Percentiles rank a stretch among this genome's conserved stretches.
phyloP scores from a whole-genome alignment of 2,888 invertebrate species.

The Orthosia incerta region DNA sequence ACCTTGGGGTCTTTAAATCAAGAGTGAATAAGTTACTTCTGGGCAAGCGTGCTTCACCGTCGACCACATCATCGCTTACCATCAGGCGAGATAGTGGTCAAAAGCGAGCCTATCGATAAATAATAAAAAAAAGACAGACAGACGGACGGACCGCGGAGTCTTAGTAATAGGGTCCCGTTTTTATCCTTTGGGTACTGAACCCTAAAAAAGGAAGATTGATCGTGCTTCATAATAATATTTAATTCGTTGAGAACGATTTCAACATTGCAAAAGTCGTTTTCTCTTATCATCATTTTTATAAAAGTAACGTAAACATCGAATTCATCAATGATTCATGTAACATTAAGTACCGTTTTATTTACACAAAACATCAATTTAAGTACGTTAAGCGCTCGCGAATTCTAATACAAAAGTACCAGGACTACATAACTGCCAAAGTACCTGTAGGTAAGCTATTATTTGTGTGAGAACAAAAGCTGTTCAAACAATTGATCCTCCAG shows the following conservation, averaged over 20 bases:
- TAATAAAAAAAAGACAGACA: too few relatives aligned
- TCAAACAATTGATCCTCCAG: slow-evolving; percentile 61
- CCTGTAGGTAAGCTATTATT: slow-evolving; percentile 56
- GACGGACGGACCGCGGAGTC: too few relatives aligned
- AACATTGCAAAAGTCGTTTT: not conserved
- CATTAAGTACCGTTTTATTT: not conserved
- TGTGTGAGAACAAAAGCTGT: slow-evolving; percentile 60
- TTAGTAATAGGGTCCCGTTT: too few relatives aligned
- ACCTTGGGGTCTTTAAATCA: too few relatives aligned
- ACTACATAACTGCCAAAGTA: slow-evolving; percentile 7
- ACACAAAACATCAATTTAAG: slow-evolving; percentile 6
- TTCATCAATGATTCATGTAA: not conserved
- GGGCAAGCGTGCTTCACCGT: too few relatives aligned
- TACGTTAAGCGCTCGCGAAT: slow-evolving; percentile 11
- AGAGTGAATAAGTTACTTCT: too few relatives aligned
- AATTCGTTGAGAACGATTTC: not conserved
- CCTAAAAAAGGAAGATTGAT: not conserved
- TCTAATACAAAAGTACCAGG: slow-evolving; percentile 28
- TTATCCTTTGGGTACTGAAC: too few relatives aligned
- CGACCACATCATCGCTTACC: too few relatives aligned
- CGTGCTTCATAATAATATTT: too few relatives aligned
- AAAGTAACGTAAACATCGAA: not conserved
- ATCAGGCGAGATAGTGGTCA: too few relatives aligned
- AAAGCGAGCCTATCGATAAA: too few relatives aligned
- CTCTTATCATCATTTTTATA: not conserved